Evolutionary conservation across 53 echinoderm and acorn worm genomes (phyloP), one percentile per base, ranked within the genome.

Genomic region (Holothuria leucospilota): DNA sequence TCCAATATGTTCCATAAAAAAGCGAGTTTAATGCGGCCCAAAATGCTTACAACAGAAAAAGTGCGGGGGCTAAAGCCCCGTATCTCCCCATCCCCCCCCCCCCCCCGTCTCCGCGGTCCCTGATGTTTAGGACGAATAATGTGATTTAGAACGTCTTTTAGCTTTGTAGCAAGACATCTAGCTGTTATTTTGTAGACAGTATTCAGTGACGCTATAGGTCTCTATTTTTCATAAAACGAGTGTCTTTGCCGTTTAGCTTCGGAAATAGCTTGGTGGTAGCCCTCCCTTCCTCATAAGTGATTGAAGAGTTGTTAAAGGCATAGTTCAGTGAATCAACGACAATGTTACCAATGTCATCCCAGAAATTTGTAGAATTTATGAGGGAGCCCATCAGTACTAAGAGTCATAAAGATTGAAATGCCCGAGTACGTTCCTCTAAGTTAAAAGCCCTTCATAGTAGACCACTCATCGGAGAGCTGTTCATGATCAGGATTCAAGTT

Each of bases 331-430:
- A 66, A 5, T 66, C 67, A 1, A 66, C 67, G 28, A 66, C 67
- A 3, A 66, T 66, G 2, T 66, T 66, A 29, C 67, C 67, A 66
- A 66, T 66, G 6, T 66, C 67, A 2, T 66, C 2, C 67, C 67
- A 66, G 28, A 66, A 66, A 66, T 21, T 66, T 65, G 21, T 65
- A 65, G 27, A 65, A 65, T n/a, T n/a, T n/a, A n/a, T n/a, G n/a
- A 9, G 66, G 66, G 21, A 65, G 66, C 66, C 66, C 66, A 65
- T 65, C 66, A 9, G 66, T 24, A n/a, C n/a, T n/a, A n/a, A n/a
- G n/a, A n/a, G n/a, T n/a, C n/a, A n/a, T n/a, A n/a, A n/a, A n/a
- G n/a, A n/a, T n/a, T n/a, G n/a, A n/a, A n/a, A n/a, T n/a, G n/a
- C n/a, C n/a, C n/a, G n/a, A 20, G 66, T 65, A 65, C 66, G 27